Conservation (phyloP, 1,140 invertebrate species). For the Dreissena polymorpha region DNA sequence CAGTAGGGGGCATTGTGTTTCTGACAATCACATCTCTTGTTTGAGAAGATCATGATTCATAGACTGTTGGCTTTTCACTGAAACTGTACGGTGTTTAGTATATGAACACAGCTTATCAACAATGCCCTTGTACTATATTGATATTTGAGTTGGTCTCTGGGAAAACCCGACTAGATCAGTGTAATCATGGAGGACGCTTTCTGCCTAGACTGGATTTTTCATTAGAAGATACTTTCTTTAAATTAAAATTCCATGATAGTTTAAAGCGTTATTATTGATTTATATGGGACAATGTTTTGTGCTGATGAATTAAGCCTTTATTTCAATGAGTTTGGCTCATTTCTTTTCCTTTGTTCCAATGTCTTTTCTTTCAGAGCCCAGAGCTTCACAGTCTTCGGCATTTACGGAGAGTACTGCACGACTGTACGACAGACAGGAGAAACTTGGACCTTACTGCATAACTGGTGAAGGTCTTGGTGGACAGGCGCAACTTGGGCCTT, state of each 20-base stretch:
- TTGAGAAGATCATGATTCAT: neutral
- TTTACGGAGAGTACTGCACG: conserved; percentile 14
- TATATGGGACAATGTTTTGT: too few species aligned
- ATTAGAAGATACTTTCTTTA: neutral
- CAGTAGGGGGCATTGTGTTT: too few species aligned
- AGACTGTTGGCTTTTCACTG: neutral
- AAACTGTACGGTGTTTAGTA: neutral
- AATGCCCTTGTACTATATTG: too few species aligned
- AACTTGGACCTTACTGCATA: too few species aligned
- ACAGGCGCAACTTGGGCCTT: too few species aligned
- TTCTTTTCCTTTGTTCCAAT: neutral
- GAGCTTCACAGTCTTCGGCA: conserved; percentile 16
- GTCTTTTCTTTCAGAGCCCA: conserved; percentile 36
- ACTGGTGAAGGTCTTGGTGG: too few species aligned
- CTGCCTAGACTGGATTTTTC: neutral
- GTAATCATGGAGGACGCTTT: neutral
- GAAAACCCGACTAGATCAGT: neutral
- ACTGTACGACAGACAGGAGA: conserved; percentile 13
- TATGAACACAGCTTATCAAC: neutral
- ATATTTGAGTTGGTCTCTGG: neutral
- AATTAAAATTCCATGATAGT: neutral
- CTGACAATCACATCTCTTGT: too few species aligned
- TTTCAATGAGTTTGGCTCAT: neutral
- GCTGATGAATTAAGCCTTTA: too few species aligned
- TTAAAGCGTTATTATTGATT: neutral